Conservation (phyloP, 2,113 vertebrate species). For the Pomatostomus ruficeps region DNA sequence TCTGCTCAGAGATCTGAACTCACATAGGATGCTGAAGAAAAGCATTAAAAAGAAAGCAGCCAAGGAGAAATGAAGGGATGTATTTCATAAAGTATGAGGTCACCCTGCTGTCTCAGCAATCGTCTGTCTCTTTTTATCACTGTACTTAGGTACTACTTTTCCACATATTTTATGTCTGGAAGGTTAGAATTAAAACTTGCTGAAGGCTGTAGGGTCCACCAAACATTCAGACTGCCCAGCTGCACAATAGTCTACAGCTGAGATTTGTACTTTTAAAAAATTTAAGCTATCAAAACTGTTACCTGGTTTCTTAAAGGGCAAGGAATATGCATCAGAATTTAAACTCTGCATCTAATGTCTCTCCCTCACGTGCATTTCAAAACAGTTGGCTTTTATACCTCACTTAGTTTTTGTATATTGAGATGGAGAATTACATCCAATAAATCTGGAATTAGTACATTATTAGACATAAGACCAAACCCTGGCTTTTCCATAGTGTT, state of each 20-base stretch:
- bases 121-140: slow-evolving; percentile 5
- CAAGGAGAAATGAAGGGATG: neutral
- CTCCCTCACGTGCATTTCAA: neutral
- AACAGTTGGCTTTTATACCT: neutral
- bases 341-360: neutral
- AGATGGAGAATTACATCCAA: neutral
- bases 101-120: slow-evolving; percentile 25
- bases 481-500: neutral
- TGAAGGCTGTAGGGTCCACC: neutral
- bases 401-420: neutral
- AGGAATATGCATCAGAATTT: neutral
- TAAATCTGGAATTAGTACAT: neutral
- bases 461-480: neutral
- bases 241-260: neutral
- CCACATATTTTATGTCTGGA: neutral
- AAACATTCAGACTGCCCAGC: neutral
- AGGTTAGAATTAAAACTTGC: neutral
- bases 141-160: slow-evolving; percentile 7
- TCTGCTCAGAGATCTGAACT: neutral
- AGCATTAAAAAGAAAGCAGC: neutral
- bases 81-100: neutral
- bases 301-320: neutral
- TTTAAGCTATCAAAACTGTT: neutral
- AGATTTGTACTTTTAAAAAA: neutral
- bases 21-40: neutral